Base-by-base conservation (phyloP, 2,888 invertebrate species). In the Liodrosophila aerea region DNA sequence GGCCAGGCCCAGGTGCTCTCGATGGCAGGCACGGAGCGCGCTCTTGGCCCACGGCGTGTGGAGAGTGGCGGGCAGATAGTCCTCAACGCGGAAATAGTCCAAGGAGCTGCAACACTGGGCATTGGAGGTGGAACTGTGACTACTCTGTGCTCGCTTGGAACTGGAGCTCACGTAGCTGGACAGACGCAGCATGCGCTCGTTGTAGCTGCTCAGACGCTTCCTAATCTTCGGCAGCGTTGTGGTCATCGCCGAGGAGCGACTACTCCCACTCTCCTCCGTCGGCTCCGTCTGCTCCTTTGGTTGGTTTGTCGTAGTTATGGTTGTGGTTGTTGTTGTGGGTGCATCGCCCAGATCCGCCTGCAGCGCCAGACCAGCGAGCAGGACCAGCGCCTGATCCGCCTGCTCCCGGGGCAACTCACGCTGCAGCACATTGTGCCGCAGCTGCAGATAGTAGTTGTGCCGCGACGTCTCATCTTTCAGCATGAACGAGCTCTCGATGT, bases 381-480 rank as follows among this genome's bases (percentile, higher is more conserved):
- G 92, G 87, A 97, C 94, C 80, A 94, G 90, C 47, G 94, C 93
- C 89, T 93, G 93, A 61, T 92, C 92, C 36, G 89, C 86, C 76
- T 89, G 89, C 47, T 90, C 90, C 49, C 91, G 91, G 41, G 88
- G 91, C 76, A 89, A 92, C 89, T 93, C 94, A 88, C 94, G 92
- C 61, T 93, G 92, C 64, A 93, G 92, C 68, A 94, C 92, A 91
- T 99, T 99, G 91, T 96, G 94, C 69, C 97, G 95, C 88, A 99
- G 91, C 91, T 99, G 98, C 83, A 97, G 92, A 91, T 97, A 99
- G 91, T 98, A 99, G 88, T 98, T 95, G 89, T 97, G 96, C 60
- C 97, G 93, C 51, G 97, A 96, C 78, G 95, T 93, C 87, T 97
- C 97, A 92, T 98, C 97, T 91, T 96, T 94, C 87, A 97, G 92